Base-by-base conservation (phyloP, 1,140 invertebrate genomes). In the Drusus annulatus region DNA sequence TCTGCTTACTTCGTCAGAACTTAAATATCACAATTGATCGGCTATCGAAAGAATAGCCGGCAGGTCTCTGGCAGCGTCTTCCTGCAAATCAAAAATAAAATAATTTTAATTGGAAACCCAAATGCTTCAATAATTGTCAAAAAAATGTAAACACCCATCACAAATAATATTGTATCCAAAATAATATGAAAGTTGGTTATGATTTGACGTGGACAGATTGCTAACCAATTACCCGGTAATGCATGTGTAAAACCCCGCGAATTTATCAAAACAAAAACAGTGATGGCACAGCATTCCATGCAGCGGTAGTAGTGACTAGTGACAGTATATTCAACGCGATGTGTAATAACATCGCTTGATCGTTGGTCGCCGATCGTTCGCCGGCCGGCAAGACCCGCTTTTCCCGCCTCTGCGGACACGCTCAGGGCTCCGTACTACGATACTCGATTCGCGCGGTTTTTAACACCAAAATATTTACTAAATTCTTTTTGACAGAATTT, bases 11-110 rank as follows among this genome's bases (percentile, higher is more conserved):
- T 51, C 23, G 76, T 52, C 56, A 76, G 77, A 82, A 82, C 81
- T 58, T 81, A 65, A 52, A 60, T 82, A 82, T 82, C 81, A 82
- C 81, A 82, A 82, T 79, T 69, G 45, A 69, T 71, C 71, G 80
- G 60, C 69, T 79, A 68, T 51, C 31, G 13, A 28, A 31, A 7
- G 52, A 51, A 79, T 69, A 79, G 65, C 81, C 31, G 36, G 78
- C 78, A 76, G 81, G 81, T 78, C 54, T 80, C 78, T 79, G 25
- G 74, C 78, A 58, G 81, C 74, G 78, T 73, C 78, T 80, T 50
- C 81, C 31, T 79, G 31, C 31, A 54, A 54, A 54, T n/a, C 16
- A 16, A 54, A 54, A 54, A 54, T 6, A 15, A 19, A 19, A 54
- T n/a, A 54, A 54, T 7, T 4, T 5, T n/a, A 54, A 54, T 54